Evolutionary conservation across 2,113 vertebrate genomes (phyloP).

Genomic region (Leptobrachium ailaonicum): DNA sequence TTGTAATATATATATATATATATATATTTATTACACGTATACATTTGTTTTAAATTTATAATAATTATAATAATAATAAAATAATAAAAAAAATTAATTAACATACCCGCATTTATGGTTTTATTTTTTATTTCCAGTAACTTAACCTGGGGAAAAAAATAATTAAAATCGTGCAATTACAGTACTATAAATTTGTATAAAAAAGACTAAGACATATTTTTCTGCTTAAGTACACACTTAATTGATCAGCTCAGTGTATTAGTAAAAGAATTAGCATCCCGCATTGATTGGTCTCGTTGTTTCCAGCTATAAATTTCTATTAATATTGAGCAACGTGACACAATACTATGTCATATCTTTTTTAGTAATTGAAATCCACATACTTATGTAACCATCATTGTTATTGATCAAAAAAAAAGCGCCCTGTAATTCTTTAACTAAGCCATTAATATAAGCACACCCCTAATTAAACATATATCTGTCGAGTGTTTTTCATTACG

Average conservation of each 20-base stretch:
- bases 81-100: too few relatives aligned
- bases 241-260: conserved; percentile 18
- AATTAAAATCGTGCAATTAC: too few relatives aligned
- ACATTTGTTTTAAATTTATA: too few relatives aligned
- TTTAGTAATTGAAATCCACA: conserved; percentile 7
- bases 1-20: too few relatives aligned
- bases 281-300: conserved; percentile 14
- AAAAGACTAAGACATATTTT: conserved; percentile 27
- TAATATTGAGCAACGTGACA: conserved; percentile 28
- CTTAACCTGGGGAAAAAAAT: too few relatives aligned
- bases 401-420: not conserved
- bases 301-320: conserved; percentile 26
- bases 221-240: conserved; percentile 22
- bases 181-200: conserved; percentile 3
- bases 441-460: not conserved
- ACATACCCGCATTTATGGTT: too few relatives aligned
- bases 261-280: conserved; percentile 29
- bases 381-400: conserved; percentile 12
- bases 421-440: not conserved
- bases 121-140: too few relatives aligned
- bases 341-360: conserved; percentile 17
- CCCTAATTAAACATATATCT: not conserved
- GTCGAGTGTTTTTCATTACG: not conserved
- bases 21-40: too few relatives aligned
- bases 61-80: too few relatives aligned